phyloP scores from a whole-genome alignment of 2,797 vertebrate species.

The Mionectes olivaceus region DNA sequence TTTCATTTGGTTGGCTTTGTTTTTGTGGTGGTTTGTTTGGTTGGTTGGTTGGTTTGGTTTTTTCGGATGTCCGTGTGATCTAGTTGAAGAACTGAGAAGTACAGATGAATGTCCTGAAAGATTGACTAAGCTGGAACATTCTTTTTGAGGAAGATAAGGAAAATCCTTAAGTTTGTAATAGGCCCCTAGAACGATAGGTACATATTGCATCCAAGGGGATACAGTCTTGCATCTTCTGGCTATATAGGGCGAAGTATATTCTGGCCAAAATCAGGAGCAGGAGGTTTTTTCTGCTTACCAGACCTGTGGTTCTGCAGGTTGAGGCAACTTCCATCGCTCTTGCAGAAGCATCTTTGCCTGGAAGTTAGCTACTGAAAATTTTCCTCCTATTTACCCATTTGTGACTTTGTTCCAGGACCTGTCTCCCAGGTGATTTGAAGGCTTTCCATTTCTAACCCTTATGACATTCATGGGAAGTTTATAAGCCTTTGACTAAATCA shows the following conservation, averaged over 20 bases:
- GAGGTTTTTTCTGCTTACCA: background rate
- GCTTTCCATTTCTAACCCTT: background rate
- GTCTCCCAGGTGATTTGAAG: background rate
- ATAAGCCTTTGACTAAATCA: background rate
- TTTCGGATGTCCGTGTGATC: background rate
- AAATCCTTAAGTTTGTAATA: background rate
- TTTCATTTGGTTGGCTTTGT: background rate
- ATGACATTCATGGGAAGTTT: background rate
- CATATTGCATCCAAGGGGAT: background rate
- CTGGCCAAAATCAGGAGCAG: background rate
- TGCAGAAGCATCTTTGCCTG: background rate
- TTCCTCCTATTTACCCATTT: rapidly evolving
- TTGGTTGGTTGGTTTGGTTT: background rate
- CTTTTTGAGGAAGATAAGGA: background rate
- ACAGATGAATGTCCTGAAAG: background rate
- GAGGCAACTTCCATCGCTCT: background rate
- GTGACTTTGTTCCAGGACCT: background rate
- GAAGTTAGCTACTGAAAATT: background rate
- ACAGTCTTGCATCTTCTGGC: background rate
- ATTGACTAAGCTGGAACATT: background rate
- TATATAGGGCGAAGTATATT: background rate
- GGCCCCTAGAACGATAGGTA: background rate
- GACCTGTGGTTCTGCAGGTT: background rate
- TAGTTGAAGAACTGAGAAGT: background rate
- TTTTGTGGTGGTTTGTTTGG: background rate